Evolutionary conservation across 1,140 invertebrate genomes (phyloP).

Genomic region (Neuroterus valhalla): DNA sequence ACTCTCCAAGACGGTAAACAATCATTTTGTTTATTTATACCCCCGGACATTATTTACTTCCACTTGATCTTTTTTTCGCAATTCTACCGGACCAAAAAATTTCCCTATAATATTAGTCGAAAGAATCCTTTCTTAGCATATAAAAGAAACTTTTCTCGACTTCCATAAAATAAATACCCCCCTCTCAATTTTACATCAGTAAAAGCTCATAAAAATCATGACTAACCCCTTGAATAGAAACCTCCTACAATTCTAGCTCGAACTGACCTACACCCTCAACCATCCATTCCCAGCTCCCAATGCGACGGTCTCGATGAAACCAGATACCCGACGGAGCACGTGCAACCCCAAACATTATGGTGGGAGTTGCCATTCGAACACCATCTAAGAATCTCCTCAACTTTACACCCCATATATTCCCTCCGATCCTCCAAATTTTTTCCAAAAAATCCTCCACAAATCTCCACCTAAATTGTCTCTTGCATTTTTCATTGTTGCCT

Average conservation of each 20-base stretch:
- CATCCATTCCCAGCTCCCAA: conserved; percentile 29
- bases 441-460: background rate
- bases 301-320: conserved; percentile 12
- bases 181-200: background rate
- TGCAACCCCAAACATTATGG: conserved; percentile 37
- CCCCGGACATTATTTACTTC: too few species aligned
- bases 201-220: background rate
- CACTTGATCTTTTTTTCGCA: too few species aligned
- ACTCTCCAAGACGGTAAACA: too few species aligned
- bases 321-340: conserved; percentile 51
- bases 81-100: too few species aligned
- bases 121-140: background rate
- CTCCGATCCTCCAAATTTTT: background rate
- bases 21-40: too few species aligned
- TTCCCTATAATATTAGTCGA: too few species aligned
- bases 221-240: background rate
- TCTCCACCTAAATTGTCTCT: background rate
- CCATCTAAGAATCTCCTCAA: conserved; percentile 12
- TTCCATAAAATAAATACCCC: background rate
- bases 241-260: conserved; percentile 21
- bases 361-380: conserved; percentile 42
- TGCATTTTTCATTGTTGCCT: background rate
- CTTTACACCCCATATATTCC: background rate
- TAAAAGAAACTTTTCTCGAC: background rate
- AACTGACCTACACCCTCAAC: conserved; percentile 19